Evolutionary conservation across 2,797 vertebrate genomes (phyloP).

Genomic region (Smutsia temminckii): DNA sequence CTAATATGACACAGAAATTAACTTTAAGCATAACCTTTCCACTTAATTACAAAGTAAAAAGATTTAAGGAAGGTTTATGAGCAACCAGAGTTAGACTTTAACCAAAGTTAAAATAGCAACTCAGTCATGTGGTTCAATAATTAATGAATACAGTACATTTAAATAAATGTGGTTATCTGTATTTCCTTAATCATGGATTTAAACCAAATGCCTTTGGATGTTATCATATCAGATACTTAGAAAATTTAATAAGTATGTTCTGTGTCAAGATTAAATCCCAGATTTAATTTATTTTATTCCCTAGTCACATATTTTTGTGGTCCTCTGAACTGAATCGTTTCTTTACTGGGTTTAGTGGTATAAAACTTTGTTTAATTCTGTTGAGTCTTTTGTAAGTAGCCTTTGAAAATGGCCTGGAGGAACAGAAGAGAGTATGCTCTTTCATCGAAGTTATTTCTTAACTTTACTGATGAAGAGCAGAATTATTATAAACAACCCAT

Average conservation of each 20-base stretch:
- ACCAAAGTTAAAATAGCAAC: slow-evolving; percentile 35
- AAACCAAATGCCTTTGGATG: slow-evolving; percentile 34
- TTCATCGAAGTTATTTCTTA: slow-evolving; percentile 14
- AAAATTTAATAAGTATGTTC: background rate
- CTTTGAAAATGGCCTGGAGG: background rate
- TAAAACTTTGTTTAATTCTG: background rate
- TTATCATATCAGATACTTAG: background rate
- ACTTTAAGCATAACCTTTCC: slow-evolving; percentile 44
- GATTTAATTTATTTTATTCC: background rate
- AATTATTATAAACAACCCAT: background rate
- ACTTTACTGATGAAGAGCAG: background rate
- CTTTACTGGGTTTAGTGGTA: background rate
- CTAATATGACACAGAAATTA: slow-evolving; percentile 60
- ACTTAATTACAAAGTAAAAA: slow-evolving; percentile 59
- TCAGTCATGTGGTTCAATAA: slow-evolving; percentile 42
- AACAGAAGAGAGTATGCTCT: background rate
- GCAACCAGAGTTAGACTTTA: slow-evolving; percentile 61
- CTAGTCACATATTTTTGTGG: background rate
- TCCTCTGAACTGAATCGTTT: background rate
- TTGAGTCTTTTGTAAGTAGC: background rate
- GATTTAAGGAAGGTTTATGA: slow-evolving; percentile 50
- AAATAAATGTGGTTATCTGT: slow-evolving; percentile 30
- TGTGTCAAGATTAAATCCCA: slow-evolving; percentile 6
- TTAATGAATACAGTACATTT: slow-evolving; percentile 33
- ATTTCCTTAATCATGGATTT: slow-evolving; percentile 34